Evolutionary conservation across 2,888 invertebrate genomes (phyloP), one percentile per base, ranked within the genome.

Genomic region (Habroteleia sp.): DNA sequence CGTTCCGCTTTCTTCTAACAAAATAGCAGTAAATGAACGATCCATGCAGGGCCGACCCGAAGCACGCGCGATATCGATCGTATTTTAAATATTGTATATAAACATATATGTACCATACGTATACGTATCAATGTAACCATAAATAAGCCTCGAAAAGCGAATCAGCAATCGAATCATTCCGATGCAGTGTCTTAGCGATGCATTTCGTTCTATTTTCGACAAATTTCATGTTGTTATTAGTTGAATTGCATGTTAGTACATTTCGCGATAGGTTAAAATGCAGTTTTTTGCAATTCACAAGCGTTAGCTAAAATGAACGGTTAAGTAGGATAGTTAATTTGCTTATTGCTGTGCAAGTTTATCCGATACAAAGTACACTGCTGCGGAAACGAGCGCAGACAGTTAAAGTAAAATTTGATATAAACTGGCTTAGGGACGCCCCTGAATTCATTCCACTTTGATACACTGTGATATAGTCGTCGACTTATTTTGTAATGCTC

Each of bases 11-110:
- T 71, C 44, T 52, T 75, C 37, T 66, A 68, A 68, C 29, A 63
- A 63, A 62, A 75, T 74, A 79, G 78, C 75, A 65, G 72, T 69
- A 74, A 71, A 77, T 80, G 76, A 81, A 83, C 81, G 83, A 87
- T 87, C 86, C 86, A 86, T 87, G 86, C 86, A 87, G 86, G 86
- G 84, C 86, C 86, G 85, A 87, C 84, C 85, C 85, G 82, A 84
- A 85, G 82, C 84, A 85, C 82, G 79, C 81, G 82, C 81, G 79
- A 82, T 81, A 79, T 78, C 77, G 77, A 77, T 77, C 74, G 54
- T 50, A 60, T 44, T 63, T 58, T 31, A 48, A 8, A 6, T 13
- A 1, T 60, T 52, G 44, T 65, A 69, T 74, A 23, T 71, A 39
- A 58, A 11, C 35, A 42, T 44, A 27, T 33, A 50, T 50, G 6